Conservation (phyloP, 2,888 invertebrate genomes). For the Prosopocoilus inquinatus region DNA sequence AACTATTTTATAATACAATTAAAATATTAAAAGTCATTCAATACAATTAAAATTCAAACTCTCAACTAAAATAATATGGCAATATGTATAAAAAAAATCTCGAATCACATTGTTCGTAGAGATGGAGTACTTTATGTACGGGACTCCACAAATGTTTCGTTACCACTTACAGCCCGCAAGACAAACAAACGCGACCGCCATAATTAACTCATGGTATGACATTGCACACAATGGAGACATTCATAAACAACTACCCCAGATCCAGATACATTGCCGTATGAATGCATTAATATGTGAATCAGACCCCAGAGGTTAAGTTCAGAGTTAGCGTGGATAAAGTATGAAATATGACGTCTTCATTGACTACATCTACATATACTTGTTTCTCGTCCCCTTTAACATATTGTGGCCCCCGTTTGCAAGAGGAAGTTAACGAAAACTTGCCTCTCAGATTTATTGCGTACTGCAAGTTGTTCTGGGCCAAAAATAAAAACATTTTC, state of each 20-base stretch:
- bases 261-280: constrained; percentile 31
- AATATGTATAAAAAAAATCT: too few relatives aligned
- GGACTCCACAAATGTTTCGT: too few relatives aligned
- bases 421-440: too few relatives aligned
- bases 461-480: too few relatives aligned
- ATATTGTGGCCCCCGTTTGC: background rate
- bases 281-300: constrained; percentile 31
- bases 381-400: background rate
- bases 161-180: constrained; percentile 26
- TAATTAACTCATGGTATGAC: constrained; percentile 31
- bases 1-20: too few relatives aligned
- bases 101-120: too few relatives aligned
- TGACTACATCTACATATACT: constrained; percentile 12
- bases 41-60: too few relatives aligned
- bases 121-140: too few relatives aligned
- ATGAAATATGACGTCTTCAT: constrained; percentile 37
- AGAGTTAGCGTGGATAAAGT: constrained; percentile 33
- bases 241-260: constrained; percentile 34
- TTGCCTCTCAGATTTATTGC: too few relatives aligned
- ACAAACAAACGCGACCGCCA: constrained; percentile 27
- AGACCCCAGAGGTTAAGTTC: constrained; percentile 26
- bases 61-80: too few relatives aligned
- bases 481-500: too few relatives aligned
- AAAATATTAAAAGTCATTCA: too few relatives aligned
- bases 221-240: constrained; percentile 26